Conservation (phyloP, 2,888 invertebrate genomes). For the Graphium colonna region DNA sequence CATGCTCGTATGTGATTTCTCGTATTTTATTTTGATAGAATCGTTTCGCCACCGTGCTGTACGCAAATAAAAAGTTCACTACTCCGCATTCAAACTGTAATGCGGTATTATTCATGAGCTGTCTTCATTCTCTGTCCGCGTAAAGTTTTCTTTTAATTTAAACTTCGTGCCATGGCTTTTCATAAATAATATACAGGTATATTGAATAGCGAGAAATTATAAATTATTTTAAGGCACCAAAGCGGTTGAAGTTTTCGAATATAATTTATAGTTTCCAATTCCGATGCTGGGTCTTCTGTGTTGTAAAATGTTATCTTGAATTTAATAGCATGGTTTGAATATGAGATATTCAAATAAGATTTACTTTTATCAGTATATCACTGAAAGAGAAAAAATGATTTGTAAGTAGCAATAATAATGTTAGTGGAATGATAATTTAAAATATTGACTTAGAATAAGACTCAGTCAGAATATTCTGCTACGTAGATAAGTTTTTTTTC, state of each 20-base stretch:
- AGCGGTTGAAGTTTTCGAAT: background rate
- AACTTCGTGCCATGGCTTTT: slow-evolving; percentile 19
- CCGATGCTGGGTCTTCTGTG: background rate
- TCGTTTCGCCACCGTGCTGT: background rate
- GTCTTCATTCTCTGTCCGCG: slow-evolving; percentile 8
- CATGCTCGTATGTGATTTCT: background rate
- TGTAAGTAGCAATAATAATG: no score
- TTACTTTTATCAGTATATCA: no score
- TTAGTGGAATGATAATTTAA: no score
- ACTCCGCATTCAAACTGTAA: slow-evolving; percentile 15
- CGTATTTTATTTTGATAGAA: slow-evolving; percentile 6
- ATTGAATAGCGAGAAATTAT: slow-evolving; percentile 11
- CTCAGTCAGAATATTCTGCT: no score
- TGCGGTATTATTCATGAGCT: slow-evolving; percentile 20
- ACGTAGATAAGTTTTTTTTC: no score
- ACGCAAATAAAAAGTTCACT: slow-evolving; percentile 7
- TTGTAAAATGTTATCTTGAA: no score
- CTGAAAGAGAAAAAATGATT: no score
- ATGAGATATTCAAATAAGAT: no score
- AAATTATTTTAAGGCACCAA: background rate
- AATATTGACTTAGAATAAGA: no score
- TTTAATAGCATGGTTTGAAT: no score
- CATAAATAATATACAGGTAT: slow-evolving; percentile 12
- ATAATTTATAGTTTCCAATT: slow-evolving; percentile 7
- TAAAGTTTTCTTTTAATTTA: slow-evolving; percentile 24